Base-by-base conservation (phyloP, 1,140 invertebrate species). In the Ceratosolen fusciceps region DNA sequence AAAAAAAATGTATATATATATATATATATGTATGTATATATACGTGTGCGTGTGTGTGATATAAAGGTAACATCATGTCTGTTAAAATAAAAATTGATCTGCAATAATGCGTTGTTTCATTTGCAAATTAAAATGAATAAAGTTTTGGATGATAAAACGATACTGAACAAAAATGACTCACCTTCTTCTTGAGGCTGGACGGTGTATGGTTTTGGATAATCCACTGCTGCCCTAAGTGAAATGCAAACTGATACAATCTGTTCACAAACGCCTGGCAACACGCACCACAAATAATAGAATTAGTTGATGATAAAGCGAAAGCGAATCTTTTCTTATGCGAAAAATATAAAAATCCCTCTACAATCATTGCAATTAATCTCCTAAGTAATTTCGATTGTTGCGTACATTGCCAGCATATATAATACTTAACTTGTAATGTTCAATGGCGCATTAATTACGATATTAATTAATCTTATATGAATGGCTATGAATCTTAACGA, bases 151-250 rank as follows among this genome's bases (percentile, higher is more conserved):
- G 29, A 49, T 5, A 1, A 56, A 39, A 67, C 29, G 24, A 68
- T 26, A 47, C 3, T 47, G 39, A 68, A 47, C 8, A 68, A 67
- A 67, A 68, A 47, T 56, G n/a, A 83, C 83, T 88, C 87, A 93
- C 93, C 91, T 93, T 93, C 91, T 94, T 94, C 91, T 94, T 93
- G 90, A 92, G 90, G 87, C 90, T 91, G 90, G 91, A 88, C 90
- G 91, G 90, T 89, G 93, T 91, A 88, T 92, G 93, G 88, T 91
- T 91, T 92, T 91, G 90, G 85, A 93, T 92, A 91, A 92, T 91
- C 93, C 94, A 95, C 93, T 94, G 94, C 93, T 94, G 93, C 93
- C 94, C 94, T 95, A 94, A 93, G 92, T 94, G 92, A 94, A 94
- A 93, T 92, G 90, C 89, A 92, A 92, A 93, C 92, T 93, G 92